Conservation (phyloP, 37 sponge, comb jelly and placozoan species). For the Spongilla lacustris region DNA sequence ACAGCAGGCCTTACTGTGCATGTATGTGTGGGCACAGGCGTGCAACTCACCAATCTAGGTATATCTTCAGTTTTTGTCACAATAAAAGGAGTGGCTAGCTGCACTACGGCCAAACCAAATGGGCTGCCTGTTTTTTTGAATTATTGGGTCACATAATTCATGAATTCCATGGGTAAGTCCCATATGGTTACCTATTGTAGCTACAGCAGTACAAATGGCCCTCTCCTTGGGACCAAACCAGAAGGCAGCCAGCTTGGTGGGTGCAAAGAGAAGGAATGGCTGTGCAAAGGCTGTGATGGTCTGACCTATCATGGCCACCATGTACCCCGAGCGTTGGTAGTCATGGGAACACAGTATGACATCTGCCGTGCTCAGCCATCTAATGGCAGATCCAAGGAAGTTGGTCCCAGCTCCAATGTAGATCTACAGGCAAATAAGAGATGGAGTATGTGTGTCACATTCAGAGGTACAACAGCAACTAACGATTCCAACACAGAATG, state of each 20-base stretch:
- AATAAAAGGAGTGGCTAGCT: slow-evolving; percentile 59
- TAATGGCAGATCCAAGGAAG: slow-evolving; percentile 54
- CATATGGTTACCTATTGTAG: slow-evolving; percentile 38
- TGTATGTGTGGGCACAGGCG: too few species aligned
- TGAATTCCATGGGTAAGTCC: not conserved
- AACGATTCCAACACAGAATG: too few species aligned
- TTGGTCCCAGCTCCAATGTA: slow-evolving; percentile 55
- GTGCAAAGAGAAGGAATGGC: slow-evolving; percentile 72
- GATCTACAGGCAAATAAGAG: slow-evolving; percentile 19
- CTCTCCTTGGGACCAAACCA: slow-evolving; percentile 79
- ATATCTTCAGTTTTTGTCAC: slow-evolving; percentile 39
- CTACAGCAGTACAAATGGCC: slow-evolving; percentile 17
- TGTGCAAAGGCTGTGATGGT: slow-evolving; percentile 66
- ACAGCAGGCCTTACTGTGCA: too few species aligned
- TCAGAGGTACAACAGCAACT: too few species aligned
- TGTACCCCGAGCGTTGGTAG: slow-evolving; percentile 16
- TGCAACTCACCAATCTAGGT: slow-evolving; percentile 43
- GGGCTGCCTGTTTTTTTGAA: slow-evolving; percentile 79
- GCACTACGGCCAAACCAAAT: slow-evolving; percentile 72
- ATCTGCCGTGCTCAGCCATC: slow-evolving; percentile 39
- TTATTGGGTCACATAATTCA: not conserved
- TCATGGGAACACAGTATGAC: slow-evolving; percentile 2
- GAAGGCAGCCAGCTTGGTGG: slow-evolving; percentile 73
- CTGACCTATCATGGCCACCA: slow-evolving; percentile 61
- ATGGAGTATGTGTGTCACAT: too few species aligned